phyloP scores from a whole-genome alignment of 2,888 invertebrate species.

The Lucinisca nassula region DNA sequence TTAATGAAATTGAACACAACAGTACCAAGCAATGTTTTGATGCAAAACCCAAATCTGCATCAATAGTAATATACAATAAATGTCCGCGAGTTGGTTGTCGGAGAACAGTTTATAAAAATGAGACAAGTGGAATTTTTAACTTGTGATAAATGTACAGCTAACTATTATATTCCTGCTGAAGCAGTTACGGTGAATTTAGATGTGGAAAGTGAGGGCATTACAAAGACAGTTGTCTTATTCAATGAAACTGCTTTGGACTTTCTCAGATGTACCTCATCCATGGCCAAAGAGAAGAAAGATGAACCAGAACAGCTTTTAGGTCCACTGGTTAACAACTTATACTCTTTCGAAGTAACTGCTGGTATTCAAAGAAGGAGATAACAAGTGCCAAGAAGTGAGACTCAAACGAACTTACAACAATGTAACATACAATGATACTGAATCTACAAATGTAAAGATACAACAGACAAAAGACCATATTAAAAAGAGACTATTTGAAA shows the following conservation, averaged over 20 bases:
- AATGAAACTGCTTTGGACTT: neutral
- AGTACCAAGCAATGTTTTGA: neutral
- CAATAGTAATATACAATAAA: neutral
- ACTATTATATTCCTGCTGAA: neutral
- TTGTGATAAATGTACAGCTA: neutral
- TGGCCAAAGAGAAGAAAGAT: neutral
- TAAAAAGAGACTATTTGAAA: no score
- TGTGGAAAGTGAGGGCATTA: neutral
- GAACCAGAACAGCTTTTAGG: neutral
- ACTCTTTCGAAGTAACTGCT: neutral
- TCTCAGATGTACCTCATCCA: neutral
- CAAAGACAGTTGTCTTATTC: neutral
- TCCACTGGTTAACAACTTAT: neutral
- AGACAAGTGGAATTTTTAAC: neutral
- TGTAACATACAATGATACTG: no score
- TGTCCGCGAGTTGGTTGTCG: neutral
- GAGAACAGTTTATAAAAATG: neutral
- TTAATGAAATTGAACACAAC: neutral
- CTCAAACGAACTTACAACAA: no score
- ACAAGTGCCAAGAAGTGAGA: neutral
- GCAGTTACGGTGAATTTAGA: neutral
- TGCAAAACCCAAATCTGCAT: neutral
- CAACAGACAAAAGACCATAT: no score
- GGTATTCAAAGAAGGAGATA: neutral
- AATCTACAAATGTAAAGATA: no score